Evolutionary conservation across 2,113 vertebrate species (phyloP).

Genomic region (Craseonycteris thonglongyai): DNA sequence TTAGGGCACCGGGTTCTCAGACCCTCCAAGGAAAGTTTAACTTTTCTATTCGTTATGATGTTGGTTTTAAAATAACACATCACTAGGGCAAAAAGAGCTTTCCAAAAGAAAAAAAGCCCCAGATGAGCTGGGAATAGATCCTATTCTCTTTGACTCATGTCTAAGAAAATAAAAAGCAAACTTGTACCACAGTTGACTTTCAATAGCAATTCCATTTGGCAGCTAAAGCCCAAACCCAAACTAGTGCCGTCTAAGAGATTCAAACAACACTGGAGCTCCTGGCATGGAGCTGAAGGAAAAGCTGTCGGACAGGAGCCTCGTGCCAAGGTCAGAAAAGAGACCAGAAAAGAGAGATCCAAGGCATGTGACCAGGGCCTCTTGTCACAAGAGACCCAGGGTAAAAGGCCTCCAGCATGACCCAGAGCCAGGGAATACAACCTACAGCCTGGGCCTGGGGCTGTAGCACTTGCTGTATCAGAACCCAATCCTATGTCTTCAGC

Average conservation of each 20-base stretch:
- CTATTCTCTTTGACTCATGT: slow-evolving; percentile 63
- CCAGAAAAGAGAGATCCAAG: background rate
- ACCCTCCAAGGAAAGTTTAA: slow-evolving; percentile 45
- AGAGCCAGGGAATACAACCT: background rate
- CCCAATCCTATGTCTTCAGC: background rate
- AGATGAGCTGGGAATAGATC: slow-evolving; percentile 51
- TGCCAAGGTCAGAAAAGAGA: slow-evolving; percentile 28
- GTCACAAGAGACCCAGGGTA: background rate
- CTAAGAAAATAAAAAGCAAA: slow-evolving; percentile 65
- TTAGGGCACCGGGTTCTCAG: slow-evolving; percentile 11
- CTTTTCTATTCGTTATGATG: slow-evolving; percentile 52
- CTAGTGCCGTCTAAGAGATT: background rate
- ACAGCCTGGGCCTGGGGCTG: background rate
- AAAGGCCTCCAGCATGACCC: background rate
- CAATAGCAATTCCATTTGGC: slow-evolving; percentile 59
- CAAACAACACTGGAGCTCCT: slow-evolving; percentile 57
- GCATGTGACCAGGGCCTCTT: background rate
- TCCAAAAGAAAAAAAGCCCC: slow-evolving; percentile 55
- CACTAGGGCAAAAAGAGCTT: slow-evolving; percentile 51
- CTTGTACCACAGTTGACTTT: slow-evolving; percentile 45
- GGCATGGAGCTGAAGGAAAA: slow-evolving; percentile 34
- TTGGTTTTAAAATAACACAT: slow-evolving; percentile 59
- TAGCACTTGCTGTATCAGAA: background rate
- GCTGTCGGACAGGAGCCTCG: background rate
- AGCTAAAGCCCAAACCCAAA: slow-evolving; percentile 40